Evolutionary conservation across 1,140 invertebrate genomes (phyloP), one percentile per base, ranked within the genome.

Genomic region (Piezodorus guildinii): DNA sequence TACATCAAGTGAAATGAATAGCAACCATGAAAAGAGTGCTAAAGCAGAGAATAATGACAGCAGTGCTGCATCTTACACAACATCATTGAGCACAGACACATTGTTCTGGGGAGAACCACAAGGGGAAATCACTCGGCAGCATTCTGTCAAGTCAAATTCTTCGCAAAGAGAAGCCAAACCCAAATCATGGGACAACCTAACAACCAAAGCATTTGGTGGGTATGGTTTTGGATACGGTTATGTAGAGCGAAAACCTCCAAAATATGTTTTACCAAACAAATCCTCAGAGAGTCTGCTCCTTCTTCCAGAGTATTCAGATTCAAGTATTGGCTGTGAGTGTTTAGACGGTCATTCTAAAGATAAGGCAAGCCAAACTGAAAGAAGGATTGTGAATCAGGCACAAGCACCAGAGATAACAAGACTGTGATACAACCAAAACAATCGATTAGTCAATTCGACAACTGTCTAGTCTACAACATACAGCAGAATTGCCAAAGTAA

Each of bases 101-200:
- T 75, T 91, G 0, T 90, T 88, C 68, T 90, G 87, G 86, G 52
- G 52, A 23, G 52, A 56, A 25, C 68, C 69, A 23, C 66, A 65
- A n/a, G 56, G 52, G 8, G 62, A 62, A 5, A 65, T 62, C 25
- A 63, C 68, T 5, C 66, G 70, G 1, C 69, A 70, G 23, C 71
- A 71, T 63, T 72, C 71, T 14, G 67, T 70, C 34, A 71, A 71
- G 56, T 69, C 68, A 4, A 62, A 65, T 16, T 67, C 70, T 5
- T 66, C 67, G 2, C 83, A 84, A 67, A 74, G 73, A 49, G 71
- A 81, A 45, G 82, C 80, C 0, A 89, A 91, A 70, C 88, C 88
- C 4, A 90, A 91, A 71, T 91, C 88, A 0, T 91, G 89, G 88
- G 88, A 91, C 70, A 91, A 91, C 76, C 75, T 92, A 21, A 85